Conservation (phyloP, 2,797 vertebrate species). For the Gobio occitaniae region DNA sequence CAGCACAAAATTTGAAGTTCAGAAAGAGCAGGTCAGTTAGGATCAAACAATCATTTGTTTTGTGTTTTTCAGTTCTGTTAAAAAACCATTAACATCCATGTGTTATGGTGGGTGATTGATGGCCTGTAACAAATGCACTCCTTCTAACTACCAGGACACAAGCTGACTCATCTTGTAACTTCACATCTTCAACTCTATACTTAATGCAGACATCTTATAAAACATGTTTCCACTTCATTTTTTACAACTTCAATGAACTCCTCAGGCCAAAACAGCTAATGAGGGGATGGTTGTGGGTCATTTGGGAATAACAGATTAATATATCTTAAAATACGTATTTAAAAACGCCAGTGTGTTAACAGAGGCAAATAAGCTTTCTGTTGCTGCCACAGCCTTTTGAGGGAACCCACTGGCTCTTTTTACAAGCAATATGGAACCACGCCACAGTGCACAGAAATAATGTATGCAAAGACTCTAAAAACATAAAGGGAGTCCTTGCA, state of each 20-base stretch:
- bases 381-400: background rate
- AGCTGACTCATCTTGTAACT: conserved; percentile 22
- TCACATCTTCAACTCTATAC: conserved; percentile 10
- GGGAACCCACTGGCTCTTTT: background rate
- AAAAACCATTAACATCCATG: conserved; percentile 17
- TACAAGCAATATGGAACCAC: background rate
- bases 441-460: background rate
- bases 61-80: conserved; percentile 11
- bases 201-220: conserved; percentile 16
- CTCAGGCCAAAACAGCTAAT: conserved; percentile 32
- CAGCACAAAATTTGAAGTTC: conserved; percentile 4
- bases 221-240: conserved; percentile 24
- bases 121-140: conserved; percentile 42
- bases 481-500: conserved; percentile 4
- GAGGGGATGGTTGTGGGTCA: conserved; percentile 11
- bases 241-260: conserved; percentile 26
- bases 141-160: background rate
- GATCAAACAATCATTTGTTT: conserved; percentile 18
- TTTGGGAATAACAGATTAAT: conserved; percentile 26
- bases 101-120: conserved; percentile 33
- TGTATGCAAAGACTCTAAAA: background rate
- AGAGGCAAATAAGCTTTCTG: background rate
- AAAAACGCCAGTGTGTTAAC: conserved; percentile 2
- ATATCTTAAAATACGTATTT: conserved; percentile 9
- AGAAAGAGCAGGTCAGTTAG: conserved; percentile 20